Conservation (phyloP, 2,797 vertebrate species). For the Hozukius guyotensis region DNA sequence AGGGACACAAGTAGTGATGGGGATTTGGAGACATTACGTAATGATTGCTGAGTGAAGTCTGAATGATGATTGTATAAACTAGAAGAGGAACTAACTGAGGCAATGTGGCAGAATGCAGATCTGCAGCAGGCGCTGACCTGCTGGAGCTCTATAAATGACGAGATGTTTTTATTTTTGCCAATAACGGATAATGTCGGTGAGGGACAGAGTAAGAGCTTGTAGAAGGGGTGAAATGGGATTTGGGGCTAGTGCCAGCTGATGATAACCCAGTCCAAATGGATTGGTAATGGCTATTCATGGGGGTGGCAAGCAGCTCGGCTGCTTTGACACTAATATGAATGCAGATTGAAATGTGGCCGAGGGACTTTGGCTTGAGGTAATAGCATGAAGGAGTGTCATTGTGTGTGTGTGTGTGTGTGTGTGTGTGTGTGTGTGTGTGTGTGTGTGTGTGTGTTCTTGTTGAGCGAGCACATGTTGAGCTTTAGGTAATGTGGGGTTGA, state of each 20-base stretch:
- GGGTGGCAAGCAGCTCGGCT: constrained; percentile 63
- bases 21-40: neutral
- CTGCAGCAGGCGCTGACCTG: neutral
- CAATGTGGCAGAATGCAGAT: neutral
- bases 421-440: neutral
- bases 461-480: neutral
- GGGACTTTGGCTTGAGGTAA: constrained; percentile 55
- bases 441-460: neutral
- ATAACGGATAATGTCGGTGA: constrained; percentile 62
- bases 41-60: neutral
- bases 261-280: constrained; percentile 86
- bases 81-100: neutral
- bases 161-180: constrained; percentile 35
- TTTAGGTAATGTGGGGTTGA: neutral
- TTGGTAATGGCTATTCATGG: constrained; percentile 87
- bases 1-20: neutral
- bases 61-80: neutral
- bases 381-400: constrained; percentile 28
- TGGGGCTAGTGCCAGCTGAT: constrained; percentile 85
- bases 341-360: constrained; percentile 71
- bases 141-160: neutral
- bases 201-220: constrained; percentile 85
- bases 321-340: constrained; percentile 81
- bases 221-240: constrained; percentile 89
- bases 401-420: neutral